Percentiles rank a stretch among this genome's conserved stretches.
phyloP scores from a whole-genome alignment of 2,797 vertebrate species.

The Presbytis comata region DNA sequence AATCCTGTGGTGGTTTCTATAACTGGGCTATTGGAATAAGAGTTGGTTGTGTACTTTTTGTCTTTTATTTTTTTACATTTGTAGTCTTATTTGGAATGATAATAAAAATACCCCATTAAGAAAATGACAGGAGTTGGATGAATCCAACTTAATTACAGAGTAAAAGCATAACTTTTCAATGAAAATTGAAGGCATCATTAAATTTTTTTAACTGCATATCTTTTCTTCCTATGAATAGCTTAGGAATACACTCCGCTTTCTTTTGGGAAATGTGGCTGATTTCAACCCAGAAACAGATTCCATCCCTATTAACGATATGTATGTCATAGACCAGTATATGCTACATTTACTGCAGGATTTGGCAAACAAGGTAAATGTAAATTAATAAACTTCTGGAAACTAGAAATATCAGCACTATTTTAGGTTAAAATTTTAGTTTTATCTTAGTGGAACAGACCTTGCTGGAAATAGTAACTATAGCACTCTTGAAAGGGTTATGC shows the following conservation, averaged over 20 bases:
- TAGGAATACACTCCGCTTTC: conserved; percentile 94
- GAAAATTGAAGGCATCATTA: not conserved
- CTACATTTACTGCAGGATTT: conserved; percentile 92
- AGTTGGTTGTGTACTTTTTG: not conserved
- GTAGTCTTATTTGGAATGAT: not conserved
- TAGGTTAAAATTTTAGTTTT: not conserved
- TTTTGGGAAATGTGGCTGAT: conserved; percentile 92
- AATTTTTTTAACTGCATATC: not conserved
- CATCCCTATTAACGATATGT: conserved; percentile 91
- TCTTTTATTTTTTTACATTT: not conserved
- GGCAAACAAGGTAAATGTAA: conserved; percentile 89
- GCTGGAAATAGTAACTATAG: not conserved
- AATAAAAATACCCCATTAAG: not conserved
- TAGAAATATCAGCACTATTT: too few species aligned
- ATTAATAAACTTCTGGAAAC: too few species aligned
- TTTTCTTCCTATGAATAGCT: conserved; percentile 83
- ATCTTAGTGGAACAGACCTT: fast-evolving
- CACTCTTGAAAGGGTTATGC: not conserved
- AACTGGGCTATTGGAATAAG: not conserved
- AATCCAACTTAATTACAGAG: not conserved
- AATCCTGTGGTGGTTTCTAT: not conserved
- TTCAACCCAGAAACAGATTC: conserved; percentile 91
- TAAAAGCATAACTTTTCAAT: not conserved
- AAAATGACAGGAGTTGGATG: not conserved
- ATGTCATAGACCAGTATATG: conserved; percentile 97